These are phyloP conservation scores for Propithecus deckenii DNA, from an alignment of 2,797 vertebrate genomes.

Conservation along the genomic window DNA sequence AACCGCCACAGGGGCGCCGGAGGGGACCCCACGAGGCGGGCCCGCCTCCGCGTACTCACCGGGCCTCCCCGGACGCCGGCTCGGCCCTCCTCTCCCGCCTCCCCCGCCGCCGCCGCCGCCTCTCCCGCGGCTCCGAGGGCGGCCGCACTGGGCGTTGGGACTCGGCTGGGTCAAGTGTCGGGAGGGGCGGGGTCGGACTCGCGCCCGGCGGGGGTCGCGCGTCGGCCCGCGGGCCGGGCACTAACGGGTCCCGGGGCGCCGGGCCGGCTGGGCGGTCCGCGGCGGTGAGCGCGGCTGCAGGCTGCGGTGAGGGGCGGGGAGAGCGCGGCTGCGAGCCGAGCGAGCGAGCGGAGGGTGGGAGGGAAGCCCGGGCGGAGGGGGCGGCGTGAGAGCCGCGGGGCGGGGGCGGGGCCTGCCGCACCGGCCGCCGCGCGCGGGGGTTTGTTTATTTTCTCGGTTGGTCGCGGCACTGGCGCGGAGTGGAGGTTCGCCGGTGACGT, in stretches of 20 bases:
- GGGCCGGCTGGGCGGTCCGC: neutral
- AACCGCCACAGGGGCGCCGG: neutral
- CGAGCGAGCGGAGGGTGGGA: conserved; percentile 2
- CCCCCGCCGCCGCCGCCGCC: neutral
- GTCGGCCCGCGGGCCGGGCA: neutral
- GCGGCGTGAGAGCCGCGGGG: conserved; percentile 40
- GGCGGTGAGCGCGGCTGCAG: neutral
- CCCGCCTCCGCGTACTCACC: conserved; percentile 65
- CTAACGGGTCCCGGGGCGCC: conserved; percentile 34
- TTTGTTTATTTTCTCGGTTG: conserved; percentile 69
- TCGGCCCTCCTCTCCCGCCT: conserved; percentile 27
- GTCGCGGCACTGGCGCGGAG: conserved; percentile 58
- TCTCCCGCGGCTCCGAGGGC: conserved; percentile 40
- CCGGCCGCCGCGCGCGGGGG: conserved; percentile 37
- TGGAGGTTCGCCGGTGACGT: conserved; percentile 54
- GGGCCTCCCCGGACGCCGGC: conserved; percentile 37
- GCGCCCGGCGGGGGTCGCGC: neutral
- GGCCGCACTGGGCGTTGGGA: conserved; percentile 62
- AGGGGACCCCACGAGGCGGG: neutral
- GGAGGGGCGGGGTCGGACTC: neutral
- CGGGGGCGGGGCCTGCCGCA: conserved; percentile 57
- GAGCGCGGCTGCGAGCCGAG: neutral
- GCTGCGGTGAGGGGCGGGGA: neutral
- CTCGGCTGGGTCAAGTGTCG: conserved; percentile 25
- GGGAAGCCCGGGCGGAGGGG: conserved; percentile 44